Base-by-base conservation (phyloP, 2,888 invertebrate species). In the Ischnus inquisitorius region DNA sequence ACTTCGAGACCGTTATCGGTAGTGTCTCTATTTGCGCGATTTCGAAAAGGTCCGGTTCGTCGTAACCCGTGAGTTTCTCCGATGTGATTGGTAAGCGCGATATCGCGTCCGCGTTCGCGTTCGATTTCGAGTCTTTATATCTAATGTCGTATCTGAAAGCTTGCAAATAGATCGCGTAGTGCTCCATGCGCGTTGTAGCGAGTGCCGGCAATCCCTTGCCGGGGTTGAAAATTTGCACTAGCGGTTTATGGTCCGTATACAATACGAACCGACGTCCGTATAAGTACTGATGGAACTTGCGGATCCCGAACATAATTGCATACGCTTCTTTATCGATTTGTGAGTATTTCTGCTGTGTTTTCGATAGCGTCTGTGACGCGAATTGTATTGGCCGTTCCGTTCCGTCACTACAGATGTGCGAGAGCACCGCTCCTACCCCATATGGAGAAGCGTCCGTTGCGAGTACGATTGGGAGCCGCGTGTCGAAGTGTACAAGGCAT, bases 111-210 rank as follows among this genome's bases (percentile, higher is more conserved):
- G 78, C 78, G 39, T 72, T 82, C 67, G 65, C 62, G 68, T 82
- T 78, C 1, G 60, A 19, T 41, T 67, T 69, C 0, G 68, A 68
- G 25, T 83, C 64, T 28, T 69, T 79, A 22, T 75, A 78, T 19
- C 43, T 77, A 1, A 84, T 84, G 5, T 51, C 51, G 65, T 79
- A 83, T 28, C 51, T n/a, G 41, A 77, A 77, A 0, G 72, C 79
- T 39, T 54, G 41, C 8, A 93, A 79, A 8, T 88, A 79, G 8
- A 87, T 62, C 8, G 90, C 90, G 88, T 88, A 92, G 71, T 87
- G 76, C 77, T 85, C 88, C 86, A 88, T 87, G 34, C 87, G 83
- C 54, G 86, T 85, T 22, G 91, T 87, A 48, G 88, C 88, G 68
- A 90, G 76, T 28, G 16, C 77, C 64, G 69, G 90, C 86, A 34